phyloP scores from a whole-genome alignment of 2,113 vertebrate genomes.

The Alligator mississippiensis region DNA sequence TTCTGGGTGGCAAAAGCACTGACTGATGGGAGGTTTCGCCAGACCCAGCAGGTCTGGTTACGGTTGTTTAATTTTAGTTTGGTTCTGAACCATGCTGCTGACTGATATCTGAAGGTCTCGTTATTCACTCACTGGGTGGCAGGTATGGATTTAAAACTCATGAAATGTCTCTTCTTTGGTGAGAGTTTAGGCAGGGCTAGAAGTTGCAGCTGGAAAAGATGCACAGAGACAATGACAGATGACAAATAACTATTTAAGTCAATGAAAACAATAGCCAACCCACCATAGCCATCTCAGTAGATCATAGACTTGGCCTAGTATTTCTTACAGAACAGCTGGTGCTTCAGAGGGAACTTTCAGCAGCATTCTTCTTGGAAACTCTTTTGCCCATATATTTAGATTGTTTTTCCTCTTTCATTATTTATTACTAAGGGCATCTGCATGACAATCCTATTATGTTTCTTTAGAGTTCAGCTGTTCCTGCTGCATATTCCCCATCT shows the following conservation, averaged over 20 bases:
- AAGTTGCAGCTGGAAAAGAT: conserved; percentile 17
- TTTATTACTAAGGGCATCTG: not conserved
- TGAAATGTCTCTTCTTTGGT: not conserved
- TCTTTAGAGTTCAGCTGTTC: not conserved
- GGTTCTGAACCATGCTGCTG: conserved; percentile 70
- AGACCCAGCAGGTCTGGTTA: conserved; percentile 81
- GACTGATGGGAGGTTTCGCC: conserved; percentile 66
- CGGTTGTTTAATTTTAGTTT: conserved; percentile 85
- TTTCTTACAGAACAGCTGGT: not conserved
- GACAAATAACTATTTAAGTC: not conserved
- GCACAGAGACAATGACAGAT: not conserved
- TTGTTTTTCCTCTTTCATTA: not conserved
- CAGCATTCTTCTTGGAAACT: not conserved
- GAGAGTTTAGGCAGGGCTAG: conserved; percentile 12
- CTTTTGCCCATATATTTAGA: not conserved
- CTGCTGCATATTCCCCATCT: not conserved
- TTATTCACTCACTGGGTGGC: conserved; percentile 82
- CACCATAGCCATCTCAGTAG: not conserved
- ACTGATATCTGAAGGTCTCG: conserved; percentile 76
- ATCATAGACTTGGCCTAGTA: not conserved
- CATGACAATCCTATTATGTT: not conserved
- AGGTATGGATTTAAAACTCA: conserved; percentile 53
- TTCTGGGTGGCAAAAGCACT: conserved; percentile 72
- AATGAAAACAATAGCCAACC: not conserved
- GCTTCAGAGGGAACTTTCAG: not conserved